Conservation (phyloP, 2,888 invertebrate genomes). For the Sminthurinus aureus region DNA sequence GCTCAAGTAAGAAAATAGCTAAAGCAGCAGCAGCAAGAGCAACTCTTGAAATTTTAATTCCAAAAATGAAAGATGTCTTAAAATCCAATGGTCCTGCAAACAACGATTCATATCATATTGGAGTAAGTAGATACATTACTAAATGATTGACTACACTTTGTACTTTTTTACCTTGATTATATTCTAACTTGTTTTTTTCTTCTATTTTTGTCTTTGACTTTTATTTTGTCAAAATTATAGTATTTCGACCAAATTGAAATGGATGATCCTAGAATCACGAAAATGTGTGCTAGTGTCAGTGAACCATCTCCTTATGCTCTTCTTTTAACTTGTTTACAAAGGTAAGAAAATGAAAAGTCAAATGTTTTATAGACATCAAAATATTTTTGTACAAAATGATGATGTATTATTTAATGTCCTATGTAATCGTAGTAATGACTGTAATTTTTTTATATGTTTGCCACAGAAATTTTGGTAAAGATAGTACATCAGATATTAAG, state of each 20-base stretch:
- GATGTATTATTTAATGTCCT: constrained; percentile 30
- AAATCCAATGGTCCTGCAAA: constrained; percentile 56
- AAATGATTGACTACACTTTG: not conserved
- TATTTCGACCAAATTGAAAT: constrained; percentile 94
- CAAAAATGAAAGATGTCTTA: constrained; percentile 79
- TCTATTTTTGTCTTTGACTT: too few species aligned
- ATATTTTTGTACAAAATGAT: not conserved
- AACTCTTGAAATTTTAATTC: constrained; percentile 67
- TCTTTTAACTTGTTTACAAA: constrained; percentile 86
- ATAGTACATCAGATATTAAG: constrained; percentile 80
- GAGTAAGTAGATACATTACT: constrained; percentile 43
- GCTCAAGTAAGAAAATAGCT: constrained; percentile 94
- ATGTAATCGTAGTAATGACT: too few species aligned
- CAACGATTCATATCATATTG: constrained; percentile 56
- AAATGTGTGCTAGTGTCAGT: constrained; percentile 95
- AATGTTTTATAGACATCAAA: not conserved
- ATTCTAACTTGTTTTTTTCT: not conserved
- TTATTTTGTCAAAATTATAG: too few species aligned
- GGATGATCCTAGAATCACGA: constrained; percentile 91
- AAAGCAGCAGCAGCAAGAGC: constrained; percentile 86
- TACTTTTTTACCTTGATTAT: constrained; percentile 4
- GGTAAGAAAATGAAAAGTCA: constrained; percentile 62
- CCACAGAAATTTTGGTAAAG: constrained; percentile 85
- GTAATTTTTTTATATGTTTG: constrained; percentile 23
- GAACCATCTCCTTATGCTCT: constrained; percentile 96